Evolutionary conservation across 2,888 invertebrate genomes (phyloP), one percentile per base, ranked within the genome.

Genomic region (Isoperla grammatica): DNA sequence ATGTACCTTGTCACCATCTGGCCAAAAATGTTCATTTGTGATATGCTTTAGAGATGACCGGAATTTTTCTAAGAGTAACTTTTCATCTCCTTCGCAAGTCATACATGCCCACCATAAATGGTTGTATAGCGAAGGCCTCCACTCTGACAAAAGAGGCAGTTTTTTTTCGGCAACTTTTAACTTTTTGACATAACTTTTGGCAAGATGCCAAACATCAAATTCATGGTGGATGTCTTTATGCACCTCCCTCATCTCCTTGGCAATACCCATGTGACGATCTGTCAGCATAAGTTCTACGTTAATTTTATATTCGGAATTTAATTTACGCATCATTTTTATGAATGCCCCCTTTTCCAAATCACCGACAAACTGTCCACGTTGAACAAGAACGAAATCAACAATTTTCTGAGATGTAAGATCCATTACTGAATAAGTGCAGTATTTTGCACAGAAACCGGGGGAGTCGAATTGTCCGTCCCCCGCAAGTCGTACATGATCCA

Each of bases 391-490:
- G 63, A 65, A 65, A 58, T 61, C 58, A 15, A 65, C 5, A 48
- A 64, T 61, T 54, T 17, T 57, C 9, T 57, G 46, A 29, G 61
- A 29, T 20, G 56, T 58, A 2, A 65, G 29, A 39, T 61, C 57
- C 63, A 65, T 65, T 42, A 61, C 35, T 9, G 64, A n/a, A n/a
- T 50, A n/a, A n/a, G 61, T 65, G 37, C 58, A 22, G 55, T 56
- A 63, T 61, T 65, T 64, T 22, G 64, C 64, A 43, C 57, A 59
- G 50, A 50, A 60, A 15, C 62, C 61, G 11, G 60, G 63, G 0
- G 65, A 64, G 56, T 65, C 62, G 19, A 58, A 65, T 58, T 65
- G 64, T 20, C 62, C 65, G 20, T 65, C 64, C 11, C 65, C 64
- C 39, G 61, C 53, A 37, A 64, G 57, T 15, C 40, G n/a, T n/a